Conservation (phyloP, 2,888 invertebrate species). For the Saturnia pavonia region DNA sequence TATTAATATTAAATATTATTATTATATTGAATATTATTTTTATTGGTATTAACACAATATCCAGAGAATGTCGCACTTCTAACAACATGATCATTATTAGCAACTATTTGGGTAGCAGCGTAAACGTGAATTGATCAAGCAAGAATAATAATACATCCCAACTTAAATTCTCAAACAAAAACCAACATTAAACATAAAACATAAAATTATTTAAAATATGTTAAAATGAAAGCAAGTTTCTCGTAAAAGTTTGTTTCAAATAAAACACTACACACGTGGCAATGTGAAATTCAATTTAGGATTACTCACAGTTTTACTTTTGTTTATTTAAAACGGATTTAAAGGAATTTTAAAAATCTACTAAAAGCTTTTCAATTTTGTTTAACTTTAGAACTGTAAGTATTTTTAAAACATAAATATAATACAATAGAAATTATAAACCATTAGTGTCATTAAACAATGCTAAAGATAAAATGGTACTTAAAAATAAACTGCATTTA, state of each 20-base stretch:
- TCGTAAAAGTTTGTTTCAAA: not conserved
- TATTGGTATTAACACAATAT: too few relatives aligned
- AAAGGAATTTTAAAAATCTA: not conserved
- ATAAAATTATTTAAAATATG: not conserved
- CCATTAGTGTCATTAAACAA: not conserved
- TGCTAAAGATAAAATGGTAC: not conserved
- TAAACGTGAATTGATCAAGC: too few relatives aligned
- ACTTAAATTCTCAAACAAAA: too few relatives aligned
- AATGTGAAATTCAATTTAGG: conserved; percentile 9
- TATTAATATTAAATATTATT: too few relatives aligned
- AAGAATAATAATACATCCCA: too few relatives aligned
- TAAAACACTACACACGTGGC: not conserved
- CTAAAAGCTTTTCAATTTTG: conserved; percentile 4
- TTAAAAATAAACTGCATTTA: not conserved
- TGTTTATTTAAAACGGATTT: not conserved
- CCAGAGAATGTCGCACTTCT: too few relatives aligned
- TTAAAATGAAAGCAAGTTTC: not conserved
- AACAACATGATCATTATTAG: too few relatives aligned
- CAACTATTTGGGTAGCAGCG: too few relatives aligned
- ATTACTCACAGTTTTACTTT: conserved; percentile 7
- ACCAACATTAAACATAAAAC: too few relatives aligned
- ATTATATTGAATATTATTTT: too few relatives aligned
- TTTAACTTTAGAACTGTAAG: not conserved
- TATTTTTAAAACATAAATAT: not conserved
- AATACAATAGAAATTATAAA: not conserved